Percentiles rank a stretch among this genome's conserved stretches.
Conservation (phyloP, 2,888 invertebrate species). For the Isoperla grammatica region DNA sequence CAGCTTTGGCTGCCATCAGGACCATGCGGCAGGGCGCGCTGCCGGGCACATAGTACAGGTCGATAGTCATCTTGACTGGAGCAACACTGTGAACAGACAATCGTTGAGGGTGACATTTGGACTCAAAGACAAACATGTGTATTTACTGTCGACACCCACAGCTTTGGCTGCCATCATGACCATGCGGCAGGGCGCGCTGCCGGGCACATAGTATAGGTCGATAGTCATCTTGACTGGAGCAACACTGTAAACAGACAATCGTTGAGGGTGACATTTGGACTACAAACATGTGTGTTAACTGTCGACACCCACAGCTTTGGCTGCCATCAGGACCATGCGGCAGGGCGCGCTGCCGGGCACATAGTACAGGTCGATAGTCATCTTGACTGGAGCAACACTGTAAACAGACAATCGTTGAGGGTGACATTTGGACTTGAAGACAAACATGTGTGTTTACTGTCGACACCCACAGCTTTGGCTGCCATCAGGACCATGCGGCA, state of each 20-base stretch:
- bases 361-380: conserved; percentile 61
- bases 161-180: conserved; percentile 60
- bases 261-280: too few species aligned
- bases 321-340: conserved; percentile 57
- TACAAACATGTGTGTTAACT: too few species aligned
- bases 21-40: conserved; percentile 63
- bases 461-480: conserved; percentile 60
- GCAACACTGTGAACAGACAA: too few species aligned
- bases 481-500: conserved; percentile 59
- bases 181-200: conserved; percentile 60
- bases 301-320: conserved; percentile 59
- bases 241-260: too few species aligned
- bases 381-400: too few species aligned
- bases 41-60: conserved; percentile 59
- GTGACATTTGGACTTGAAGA: too few species aligned
- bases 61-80: conserved; percentile 48
- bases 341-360: conserved; percentile 60
- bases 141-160: conserved; percentile 57
- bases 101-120: too few species aligned
- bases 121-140: too few species aligned
- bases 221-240: conserved; percentile 44
- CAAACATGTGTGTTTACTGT: too few species aligned
- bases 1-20: conserved; percentile 56
- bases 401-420: too few species aligned
- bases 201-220: conserved; percentile 60